Base-by-base conservation (phyloP, 2,888 invertebrate species). In the Hypselothyrea guttata region DNA sequence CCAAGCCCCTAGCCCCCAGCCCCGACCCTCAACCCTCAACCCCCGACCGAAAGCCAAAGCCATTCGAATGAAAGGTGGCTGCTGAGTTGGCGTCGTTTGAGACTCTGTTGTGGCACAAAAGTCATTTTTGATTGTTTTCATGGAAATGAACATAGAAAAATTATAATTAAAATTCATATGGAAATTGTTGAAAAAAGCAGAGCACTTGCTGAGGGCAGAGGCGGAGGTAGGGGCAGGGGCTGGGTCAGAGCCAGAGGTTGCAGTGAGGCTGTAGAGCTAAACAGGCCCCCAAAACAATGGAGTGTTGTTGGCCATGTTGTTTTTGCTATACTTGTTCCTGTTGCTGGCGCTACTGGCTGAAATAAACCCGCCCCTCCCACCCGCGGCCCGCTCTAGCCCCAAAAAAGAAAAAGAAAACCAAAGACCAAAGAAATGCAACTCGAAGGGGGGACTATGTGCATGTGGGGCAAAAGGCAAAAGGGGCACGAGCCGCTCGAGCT, bases 131-230 rank as follows among this genome's bases (percentile, higher is more conserved):
- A 83, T 83, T 85, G 82, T 83, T 83, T 84, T 83, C 79, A 84
- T 84, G 81, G 73, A 84, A 84, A 83, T 83, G 85, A 83, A 77
- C 85, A 83, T 83, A 84, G 82, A 83, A 83, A 83, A 85, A 83
- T 83, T 85, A 83, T 83, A 83, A 83, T 83, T 83, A 83, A 82
- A 82, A 82, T 79, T 84, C 79, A 82, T 84, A 82, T 84, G 81
- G 46, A 84, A 82, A 84, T 84, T 82, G 83, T 71, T 65, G 67
- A 62, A 64, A 69, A 67, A 64, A 65, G 54, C 37, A 38, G 38
- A 18, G 53, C 37, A 57, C 22, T 22, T 2, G 22, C 22, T 4
- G 22, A 4, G 22, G 22, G 22, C 22, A 22, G 22, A 4, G 22
- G 22, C 22, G 5, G 22, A 22, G 22, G 22, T 5, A 22, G 22